Conservation (phyloP, 2,797 vertebrate species). For the Acipenser transmontanus region DNA sequence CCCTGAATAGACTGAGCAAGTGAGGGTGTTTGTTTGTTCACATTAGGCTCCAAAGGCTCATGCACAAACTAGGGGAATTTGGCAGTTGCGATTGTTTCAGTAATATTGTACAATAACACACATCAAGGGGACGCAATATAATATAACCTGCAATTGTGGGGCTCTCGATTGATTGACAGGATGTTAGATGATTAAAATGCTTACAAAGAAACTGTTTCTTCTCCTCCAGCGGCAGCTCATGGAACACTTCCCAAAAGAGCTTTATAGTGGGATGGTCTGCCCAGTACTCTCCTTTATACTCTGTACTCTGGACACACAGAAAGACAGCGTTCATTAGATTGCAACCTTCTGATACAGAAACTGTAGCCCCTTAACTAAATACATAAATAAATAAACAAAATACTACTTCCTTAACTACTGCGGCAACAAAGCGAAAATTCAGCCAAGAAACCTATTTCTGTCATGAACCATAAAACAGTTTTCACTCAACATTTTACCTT, state of each 20-base stretch:
- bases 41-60: background rate
- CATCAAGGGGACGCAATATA: too few species aligned
- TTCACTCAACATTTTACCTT: too few species aligned
- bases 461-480: too few species aligned
- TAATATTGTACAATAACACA: too few species aligned
- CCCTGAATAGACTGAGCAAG: too few species aligned
- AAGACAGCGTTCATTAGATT: background rate
- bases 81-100: background rate
- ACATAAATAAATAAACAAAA: background rate
- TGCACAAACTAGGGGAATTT: background rate
- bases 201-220: slow-evolving; percentile 85
- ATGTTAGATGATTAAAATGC: slow-evolving; percentile 35
- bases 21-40: background rate
- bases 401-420: background rate
- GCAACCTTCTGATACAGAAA: background rate
- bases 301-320: slow-evolving; percentile 67
- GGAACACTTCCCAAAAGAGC: slow-evolving; percentile 88
- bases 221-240: slow-evolving; percentile 72
- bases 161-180: background rate
- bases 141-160: too few species aligned
- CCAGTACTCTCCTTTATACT: slow-evolving; percentile 81
- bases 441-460: too few species aligned
- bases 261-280: slow-evolving; percentile 75
- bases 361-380: background rate
- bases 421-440: background rate